Base-by-base conservation (phyloP, 2,113 vertebrate genomes). In the Chunga burmeisteri region DNA sequence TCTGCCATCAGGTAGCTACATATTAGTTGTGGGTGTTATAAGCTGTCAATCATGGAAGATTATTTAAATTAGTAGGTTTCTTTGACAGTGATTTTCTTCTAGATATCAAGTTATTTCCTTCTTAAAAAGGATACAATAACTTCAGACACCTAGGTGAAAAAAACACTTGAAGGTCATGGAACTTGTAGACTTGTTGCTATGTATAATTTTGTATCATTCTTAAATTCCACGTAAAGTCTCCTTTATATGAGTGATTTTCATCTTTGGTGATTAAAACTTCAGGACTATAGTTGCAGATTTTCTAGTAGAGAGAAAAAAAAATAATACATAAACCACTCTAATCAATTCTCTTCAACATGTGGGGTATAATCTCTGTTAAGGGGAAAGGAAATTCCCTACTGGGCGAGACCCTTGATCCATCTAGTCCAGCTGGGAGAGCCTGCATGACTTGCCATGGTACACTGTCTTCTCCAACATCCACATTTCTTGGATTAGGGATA, bases 1-100 rank as follows among this genome's bases (percentile, higher is more conserved):
- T 92, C 55, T 95, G 84, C 80, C 63, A 79, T 78, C 72, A 91
- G 85, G 70, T 65, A 95, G 46, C 40, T 97, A 61, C 40, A 18
- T 86, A 73, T 89, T 94, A 90, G 65, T 82, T 85, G 74, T 94
- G 89, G 93, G 94, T 94, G 93, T 94, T 96, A 75, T 53, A 93
- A 58, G 22, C 49, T 94, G 81, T 58, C 89, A 95, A 20, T 95
- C 89, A 70, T 0, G 8, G 4, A 46, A 53, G 53, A 92, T 65
- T 86, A 92, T 85, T 95, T 95, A 82, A 94, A 96, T 93, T 74
- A 40, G 13, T 53, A 63, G 66, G 74, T 91, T 94, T 91, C 53
- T 91, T 83, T 93, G 80, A 67, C 42, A 78, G 56, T 86, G 63
- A 88, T 95, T 94, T 88, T 91, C 42, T 86, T n/a, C 49, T 52